Conservation (phyloP, 1,140 invertebrate genomes). For the Druon quercuslanigerum region DNA sequence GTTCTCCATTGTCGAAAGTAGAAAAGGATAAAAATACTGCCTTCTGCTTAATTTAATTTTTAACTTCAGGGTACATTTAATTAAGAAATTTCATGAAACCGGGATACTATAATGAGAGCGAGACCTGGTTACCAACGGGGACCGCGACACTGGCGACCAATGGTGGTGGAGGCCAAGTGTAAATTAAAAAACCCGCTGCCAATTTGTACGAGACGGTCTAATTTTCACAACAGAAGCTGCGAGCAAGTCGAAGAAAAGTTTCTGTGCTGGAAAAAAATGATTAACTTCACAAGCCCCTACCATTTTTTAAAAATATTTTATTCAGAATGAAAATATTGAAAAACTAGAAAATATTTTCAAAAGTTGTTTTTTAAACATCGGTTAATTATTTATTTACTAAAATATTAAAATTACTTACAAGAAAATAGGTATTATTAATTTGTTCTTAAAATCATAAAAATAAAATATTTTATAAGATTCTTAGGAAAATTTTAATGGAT, state of each 20-base stretch:
- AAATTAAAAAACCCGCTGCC: conserved; percentile 53
- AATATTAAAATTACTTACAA: too few species aligned
- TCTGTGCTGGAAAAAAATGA: background rate
- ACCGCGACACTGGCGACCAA: conserved; percentile 18
- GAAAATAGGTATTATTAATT: too few species aligned
- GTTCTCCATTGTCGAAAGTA: conserved; percentile 64
- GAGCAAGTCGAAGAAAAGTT: conserved; percentile 9
- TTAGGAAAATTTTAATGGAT: too few species aligned
- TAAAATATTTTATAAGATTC: too few species aligned
- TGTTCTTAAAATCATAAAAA: too few species aligned
- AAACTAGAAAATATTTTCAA: too few species aligned
- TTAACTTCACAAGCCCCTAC: background rate
- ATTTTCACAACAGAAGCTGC: conserved; percentile 27
- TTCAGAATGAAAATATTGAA: background rate
- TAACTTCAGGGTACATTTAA: conserved; percentile 70
- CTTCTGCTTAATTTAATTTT: conserved; percentile 73
- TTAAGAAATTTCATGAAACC: conserved; percentile 70
- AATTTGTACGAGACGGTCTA: conserved; percentile 47
- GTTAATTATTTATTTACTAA: too few species aligned
- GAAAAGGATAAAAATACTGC: conserved; percentile 53
- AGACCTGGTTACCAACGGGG: background rate
- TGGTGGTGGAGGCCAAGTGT: conserved; percentile 34
- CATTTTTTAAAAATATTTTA: conserved; percentile 9
- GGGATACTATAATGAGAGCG: conserved; percentile 33
- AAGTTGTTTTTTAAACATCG: too few species aligned